Base-by-base conservation (phyloP, 2,888 invertebrate species). In the Electrophaes corylata region DNA sequence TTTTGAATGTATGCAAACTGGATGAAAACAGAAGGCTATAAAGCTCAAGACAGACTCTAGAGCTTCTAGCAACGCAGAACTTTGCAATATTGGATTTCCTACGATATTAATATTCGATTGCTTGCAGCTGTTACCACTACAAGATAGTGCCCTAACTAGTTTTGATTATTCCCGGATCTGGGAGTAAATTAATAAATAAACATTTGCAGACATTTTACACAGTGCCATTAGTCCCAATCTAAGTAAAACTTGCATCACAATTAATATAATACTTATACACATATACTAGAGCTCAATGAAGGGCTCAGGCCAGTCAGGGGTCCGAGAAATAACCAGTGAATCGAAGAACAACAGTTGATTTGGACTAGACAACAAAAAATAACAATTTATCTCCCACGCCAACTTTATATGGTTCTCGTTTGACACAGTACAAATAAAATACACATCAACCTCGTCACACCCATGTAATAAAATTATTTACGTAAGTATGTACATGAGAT, bases 61-160 rank as follows among this genome's bases (percentile, higher is more conserved):
- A 23, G 35, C 2, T 8, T 44, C 29, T 33, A 26, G 10, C 8
- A 10, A 44, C 10, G n/a, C 6, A 29, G 43, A 41, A 43, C 37
- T 44, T 44, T 44, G 16, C 44, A 18, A 37, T 43, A 51, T 33
- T 26, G 35, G 33, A 37, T 51, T 51, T 26, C 41, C 16, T 16
- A n/a, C 16, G 48, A 14, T 39, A 48, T 29, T 44, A 26, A 37
- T 23, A 52, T 52, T 45, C 29, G 39, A 45, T 45, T 45, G 45
- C 18, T 19, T 19, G 26, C 10, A 19, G 8, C 29, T 18, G 48
- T 12, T n/a, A 23, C 3, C 41, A 41, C 41, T 23, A 8, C 16
- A 16, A 4, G 16, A 6, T 6, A 35, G n/a, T n/a, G n/a, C 35
- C 16, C 37, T 8, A n/a, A n/a, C n/a, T n/a, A n/a, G 37, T 37